phyloP scores from a whole-genome alignment of 2,888 invertebrate genomes.

The Sphaerophoria taeniata region DNA sequence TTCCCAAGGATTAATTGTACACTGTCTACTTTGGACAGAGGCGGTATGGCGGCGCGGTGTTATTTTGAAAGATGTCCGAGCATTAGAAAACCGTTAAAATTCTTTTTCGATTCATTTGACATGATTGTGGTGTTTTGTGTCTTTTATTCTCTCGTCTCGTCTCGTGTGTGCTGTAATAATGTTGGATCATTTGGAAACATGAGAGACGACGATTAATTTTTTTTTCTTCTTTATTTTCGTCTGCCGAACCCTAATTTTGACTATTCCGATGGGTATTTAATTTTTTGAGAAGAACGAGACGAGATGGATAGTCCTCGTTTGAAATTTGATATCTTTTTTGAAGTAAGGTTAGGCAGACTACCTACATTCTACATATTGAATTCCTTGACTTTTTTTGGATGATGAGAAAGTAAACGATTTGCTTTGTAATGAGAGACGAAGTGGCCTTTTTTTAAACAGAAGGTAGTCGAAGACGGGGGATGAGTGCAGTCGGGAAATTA shows the following conservation, averaged over 20 bases:
- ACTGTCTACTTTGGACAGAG: background rate
- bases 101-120: slow-evolving; percentile 50
- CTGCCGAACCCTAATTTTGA: slow-evolving; percentile 26
- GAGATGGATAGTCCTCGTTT: background rate
- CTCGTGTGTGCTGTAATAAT: slow-evolving; percentile 17
- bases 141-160: background rate
- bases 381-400: slow-evolving; percentile 4
- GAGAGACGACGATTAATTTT: slow-evolving; percentile 25
- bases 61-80: slow-evolving; percentile 45
- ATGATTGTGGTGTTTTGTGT: slow-evolving; percentile 5
- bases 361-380: background rate
- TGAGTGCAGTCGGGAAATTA: background rate
- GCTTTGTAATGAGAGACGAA: background rate
- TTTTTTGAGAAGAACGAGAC: background rate
- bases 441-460: background rate
- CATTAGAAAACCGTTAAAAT: slow-evolving; percentile 52
- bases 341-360: background rate
- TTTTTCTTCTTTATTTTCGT: background rate
- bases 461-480: no score
- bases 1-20: slow-evolving; percentile 20
- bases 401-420: slow-evolving; percentile 8
- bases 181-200: slow-evolving; percentile 15
- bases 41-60: slow-evolving; percentile 29
- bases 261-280: slow-evolving; percentile 22
- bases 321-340: slow-evolving; percentile 29